These are phyloP conservation scores for Malaclemys terrapin DNA, from an alignment of 2,113 vertebrate species.

Conservation along the genomic window DNA sequence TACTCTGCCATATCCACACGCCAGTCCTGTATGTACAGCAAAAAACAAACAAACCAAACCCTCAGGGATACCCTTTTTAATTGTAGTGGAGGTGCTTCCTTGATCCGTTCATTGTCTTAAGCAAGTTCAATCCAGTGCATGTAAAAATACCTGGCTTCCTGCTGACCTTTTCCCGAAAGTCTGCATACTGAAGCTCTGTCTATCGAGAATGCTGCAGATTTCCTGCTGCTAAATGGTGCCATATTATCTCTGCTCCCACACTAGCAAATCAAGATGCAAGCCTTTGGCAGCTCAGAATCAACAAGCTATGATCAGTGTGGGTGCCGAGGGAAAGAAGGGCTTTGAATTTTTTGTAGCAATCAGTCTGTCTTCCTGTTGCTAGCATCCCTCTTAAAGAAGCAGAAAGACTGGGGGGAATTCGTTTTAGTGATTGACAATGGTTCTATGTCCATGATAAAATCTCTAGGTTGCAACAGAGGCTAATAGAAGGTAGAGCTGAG, in stretches of 20 bases:
- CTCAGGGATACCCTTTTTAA: neutral
- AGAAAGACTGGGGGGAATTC: neutral
- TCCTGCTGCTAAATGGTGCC: neutral
- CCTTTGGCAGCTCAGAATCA: neutral
- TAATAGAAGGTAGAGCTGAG: neutral
- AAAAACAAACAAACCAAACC: constrained; percentile 3
- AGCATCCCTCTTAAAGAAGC: neutral
- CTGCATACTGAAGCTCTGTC: constrained; percentile 4
- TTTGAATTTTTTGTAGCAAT: neutral
- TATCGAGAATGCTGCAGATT: constrained; percentile 24
- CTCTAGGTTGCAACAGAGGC: too few species aligned
- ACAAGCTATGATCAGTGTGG: neutral
- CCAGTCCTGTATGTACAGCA: neutral
- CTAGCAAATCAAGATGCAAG: neutral
- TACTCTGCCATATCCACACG: neutral
- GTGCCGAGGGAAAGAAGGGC: neutral
- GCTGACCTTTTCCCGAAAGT: constrained; percentile 29
- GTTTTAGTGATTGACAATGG: neutral
- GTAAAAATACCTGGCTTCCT: constrained; percentile 59
- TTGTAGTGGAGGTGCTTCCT: constrained; percentile 42
- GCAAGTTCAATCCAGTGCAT: constrained; percentile 45
- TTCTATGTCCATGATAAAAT: neutral
- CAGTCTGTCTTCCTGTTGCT: accelerated
- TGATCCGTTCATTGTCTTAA: constrained; percentile 57
- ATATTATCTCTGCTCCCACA: neutral